These are phyloP conservation scores for Drosophila ustulata DNA, from an alignment of 2,888 invertebrate genomes.

Conservation along the genomic window DNA sequence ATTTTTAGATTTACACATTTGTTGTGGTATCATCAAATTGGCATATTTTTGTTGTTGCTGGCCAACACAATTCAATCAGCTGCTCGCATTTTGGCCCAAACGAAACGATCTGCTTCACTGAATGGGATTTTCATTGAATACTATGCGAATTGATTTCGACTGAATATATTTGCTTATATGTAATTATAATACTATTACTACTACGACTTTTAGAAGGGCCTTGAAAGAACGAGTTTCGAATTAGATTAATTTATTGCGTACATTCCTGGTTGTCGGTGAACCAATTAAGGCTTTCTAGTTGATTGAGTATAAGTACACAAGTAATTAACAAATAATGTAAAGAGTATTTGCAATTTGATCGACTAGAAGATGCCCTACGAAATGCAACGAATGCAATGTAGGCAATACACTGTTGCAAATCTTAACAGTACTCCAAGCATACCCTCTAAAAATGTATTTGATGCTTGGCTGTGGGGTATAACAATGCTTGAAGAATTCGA, in stretches of 20 bases:
- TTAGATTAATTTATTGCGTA: slow-evolving; percentile 1
- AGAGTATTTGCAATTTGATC: not conserved
- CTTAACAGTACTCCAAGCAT: not conserved
- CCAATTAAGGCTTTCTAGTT: slow-evolving; percentile 30
- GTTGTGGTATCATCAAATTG: slow-evolving; percentile 80
- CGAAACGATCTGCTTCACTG: slow-evolving; percentile 53
- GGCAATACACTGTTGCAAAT: too few relatives aligned
- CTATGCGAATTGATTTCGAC: not conserved
- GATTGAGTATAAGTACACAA: slow-evolving; percentile 23
- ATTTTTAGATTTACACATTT: slow-evolving; percentile 75
- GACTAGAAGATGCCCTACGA: not conserved
- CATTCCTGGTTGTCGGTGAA: slow-evolving; percentile 12
- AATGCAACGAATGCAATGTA: not conserved
- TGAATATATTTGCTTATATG: not conserved
- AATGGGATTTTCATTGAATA: slow-evolving; percentile 52
- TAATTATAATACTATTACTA: not conserved
- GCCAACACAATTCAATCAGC: slow-evolving; percentile 80
- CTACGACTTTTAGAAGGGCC: slow-evolving; percentile 11
- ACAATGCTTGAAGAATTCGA: not conserved
- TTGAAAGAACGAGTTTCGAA: slow-evolving; percentile 30
- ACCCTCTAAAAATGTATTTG: not conserved
- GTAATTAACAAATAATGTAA: slow-evolving; percentile 2
- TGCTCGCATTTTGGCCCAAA: slow-evolving; percentile 46
- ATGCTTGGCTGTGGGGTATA: not conserved
- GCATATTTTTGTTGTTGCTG: slow-evolving; percentile 74